These are phyloP conservation scores for Heliconius aoede DNA, from an alignment of 2,888 invertebrate species.

Conservation along the genomic window DNA sequence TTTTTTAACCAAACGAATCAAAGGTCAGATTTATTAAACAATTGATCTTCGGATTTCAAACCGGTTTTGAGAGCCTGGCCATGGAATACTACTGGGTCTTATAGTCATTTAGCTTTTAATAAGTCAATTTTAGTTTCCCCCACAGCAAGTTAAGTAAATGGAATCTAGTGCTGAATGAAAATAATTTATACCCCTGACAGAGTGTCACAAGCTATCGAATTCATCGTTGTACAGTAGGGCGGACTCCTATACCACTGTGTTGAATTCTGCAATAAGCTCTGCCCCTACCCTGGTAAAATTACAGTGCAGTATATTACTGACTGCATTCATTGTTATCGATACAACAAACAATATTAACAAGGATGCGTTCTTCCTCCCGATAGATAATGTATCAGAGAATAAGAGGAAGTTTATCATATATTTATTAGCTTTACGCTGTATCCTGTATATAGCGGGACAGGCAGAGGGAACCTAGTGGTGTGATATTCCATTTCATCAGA, in stretches of 20 bases:
- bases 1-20: background rate
- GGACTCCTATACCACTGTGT: too few species aligned
- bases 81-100: background rate
- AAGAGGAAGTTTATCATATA: background rate
- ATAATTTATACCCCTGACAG: too few species aligned
- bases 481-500: background rate
- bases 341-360: background rate
- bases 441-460: background rate
- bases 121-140: too few species aligned
- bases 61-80: constrained; percentile 2
- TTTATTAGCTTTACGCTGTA: background rate
- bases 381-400: constrained; percentile 12
- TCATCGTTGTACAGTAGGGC: too few species aligned
- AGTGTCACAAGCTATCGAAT: too few species aligned
- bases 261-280: too few species aligned
- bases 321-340: background rate
- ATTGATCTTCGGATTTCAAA: constrained; percentile 7
- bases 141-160: too few species aligned
- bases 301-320: too few species aligned
- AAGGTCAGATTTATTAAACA: constrained; percentile 15
- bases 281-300: too few species aligned
- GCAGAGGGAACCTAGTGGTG: background rate
- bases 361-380: constrained; percentile 7
- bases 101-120: too few species aligned
- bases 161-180: too few species aligned